Evolutionary conservation across 2,113 vertebrate species (phyloP), one percentile per base, ranked within the genome.

Genomic region (Dendrocopos noguchii): DNA sequence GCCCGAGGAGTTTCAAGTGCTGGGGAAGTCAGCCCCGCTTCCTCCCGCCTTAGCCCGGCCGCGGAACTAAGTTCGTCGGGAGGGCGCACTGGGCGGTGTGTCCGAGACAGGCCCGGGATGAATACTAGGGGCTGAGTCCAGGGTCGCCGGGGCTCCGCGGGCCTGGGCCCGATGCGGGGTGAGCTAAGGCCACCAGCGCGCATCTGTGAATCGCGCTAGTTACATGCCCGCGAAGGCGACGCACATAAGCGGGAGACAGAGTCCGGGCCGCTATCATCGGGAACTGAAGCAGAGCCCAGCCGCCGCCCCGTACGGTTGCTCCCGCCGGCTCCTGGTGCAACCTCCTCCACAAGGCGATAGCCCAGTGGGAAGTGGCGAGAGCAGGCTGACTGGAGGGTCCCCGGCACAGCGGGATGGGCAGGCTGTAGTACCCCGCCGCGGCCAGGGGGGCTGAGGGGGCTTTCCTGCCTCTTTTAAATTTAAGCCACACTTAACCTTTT

Each of bases 61-160:
- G 53, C 29, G 28, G n/a, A 73, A 25, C 36, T 21, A 6, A 87
- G 25, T 31, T 60, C 50, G 27, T 79, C 28, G 65, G 65, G 64
- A 3, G 17, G 29, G 10, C 1, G 3, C 11, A 18, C 1, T 10
- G 15, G 8, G 50, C 25, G 7, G 4, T 5, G 77, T 12, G 60
- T 1, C 21, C 13, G 21, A 31, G n/a, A 19, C 55, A 68, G 79
- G 75, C 44, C 73, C 14, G 5, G n/a, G 5, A 60, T 3, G 5
- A 33, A 25, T 2, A 20, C 9, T 4, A 12, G 34, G 4, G 46
- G 2, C 12, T 0, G 10, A 44, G 39, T 19, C 36, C 24, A 7
- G 6, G 6, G 29, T 24, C 6, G 4, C 19, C 9, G 36, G n/a
- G 57, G 6, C 47, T 24, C 31, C 4, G n/a, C 1, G 52, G 65